Evolutionary conservation across 2,888 invertebrate species (phyloP), one percentile per base, ranked within the genome.

Genomic region (Lepetodrilus schrolli): DNA sequence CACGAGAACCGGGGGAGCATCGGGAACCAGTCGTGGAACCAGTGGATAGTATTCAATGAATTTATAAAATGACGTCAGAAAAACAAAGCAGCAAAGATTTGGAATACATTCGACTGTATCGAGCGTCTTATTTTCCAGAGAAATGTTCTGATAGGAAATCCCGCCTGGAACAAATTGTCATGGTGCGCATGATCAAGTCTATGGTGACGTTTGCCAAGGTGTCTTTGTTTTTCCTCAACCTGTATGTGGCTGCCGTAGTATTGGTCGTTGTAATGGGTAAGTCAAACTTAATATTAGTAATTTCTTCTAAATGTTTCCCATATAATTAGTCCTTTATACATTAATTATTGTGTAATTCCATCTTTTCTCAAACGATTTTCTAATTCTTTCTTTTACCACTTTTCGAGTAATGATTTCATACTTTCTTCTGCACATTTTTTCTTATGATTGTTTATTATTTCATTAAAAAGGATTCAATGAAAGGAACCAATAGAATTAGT

Each of bases 191-290:
- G 48, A 34, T 70, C 20, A 10, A 50, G 36, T 70, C 70, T 20
- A 47, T 49, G 34, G 70, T 70, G 37, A 70, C 70, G 3, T 34
- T 49, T 21, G 70, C 49, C 34, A 70, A 70, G 49, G 70, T 70
- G 20, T 30, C 48, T 2, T 50, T 70, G 34, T 70, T 70, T 50
- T 70, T 70, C 50, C 70, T 70, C 36, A 70, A 70, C 70, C 47
- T 70, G 21, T 70, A 70, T 36, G 70, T 70, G 5, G 47, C 47
- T 20, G 48, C 70, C 17, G 48, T 70, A 10, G 70, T 70, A 20
- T 34, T 70, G 20, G 70, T 70, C 5, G 70, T 70, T 8, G 70
- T 70, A 0, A 34, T 50, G 36, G 70, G 70, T 70, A 21, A 50
- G 70, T 70, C n/a, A n/a, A n/a, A n/a, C n/a, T n/a, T n/a, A n/a